These are phyloP conservation scores for Podilymbus podiceps DNA, from an alignment of 2,113 vertebrate genomes.

Conservation along the genomic window DNA sequence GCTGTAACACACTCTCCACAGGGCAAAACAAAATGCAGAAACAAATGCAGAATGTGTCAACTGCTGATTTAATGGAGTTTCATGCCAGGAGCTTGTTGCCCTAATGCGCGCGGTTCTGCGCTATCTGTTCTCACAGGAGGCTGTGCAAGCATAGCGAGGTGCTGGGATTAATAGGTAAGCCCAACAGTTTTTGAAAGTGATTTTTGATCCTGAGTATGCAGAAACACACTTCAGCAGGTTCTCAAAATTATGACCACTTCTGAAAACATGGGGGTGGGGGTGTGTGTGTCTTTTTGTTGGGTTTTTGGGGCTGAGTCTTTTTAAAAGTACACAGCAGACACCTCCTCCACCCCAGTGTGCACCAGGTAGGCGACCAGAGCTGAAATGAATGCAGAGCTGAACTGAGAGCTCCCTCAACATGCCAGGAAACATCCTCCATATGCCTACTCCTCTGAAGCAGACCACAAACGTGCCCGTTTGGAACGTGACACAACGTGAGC, in stretches of 20 bases:
- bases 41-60: conserved; percentile 61
- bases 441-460: not conserved
- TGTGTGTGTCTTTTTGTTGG: not conserved
- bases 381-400: not conserved
- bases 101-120: rapidly evolving
- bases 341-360: not conserved
- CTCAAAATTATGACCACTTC: not conserved
- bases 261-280: not conserved
- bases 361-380: not conserved
- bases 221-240: not conserved
- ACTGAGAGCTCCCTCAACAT: not conserved
- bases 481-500: rapidly evolving
- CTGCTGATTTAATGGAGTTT: conserved; percentile 51
- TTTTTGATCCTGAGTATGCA: not conserved
- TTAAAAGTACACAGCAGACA: not conserved
- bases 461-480: not conserved
- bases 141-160: rapidly evolving
- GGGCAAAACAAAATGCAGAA: conserved; percentile 62
- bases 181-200: not conserved
- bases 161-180: not conserved
- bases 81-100: conserved; percentile 47
- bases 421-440: not conserved
- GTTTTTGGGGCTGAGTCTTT: not conserved
- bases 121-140: not conserved
- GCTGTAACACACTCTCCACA: conserved; percentile 60